phyloP scores from a whole-genome alignment of 2,888 invertebrate species.

The Incurvaria masculella region DNA sequence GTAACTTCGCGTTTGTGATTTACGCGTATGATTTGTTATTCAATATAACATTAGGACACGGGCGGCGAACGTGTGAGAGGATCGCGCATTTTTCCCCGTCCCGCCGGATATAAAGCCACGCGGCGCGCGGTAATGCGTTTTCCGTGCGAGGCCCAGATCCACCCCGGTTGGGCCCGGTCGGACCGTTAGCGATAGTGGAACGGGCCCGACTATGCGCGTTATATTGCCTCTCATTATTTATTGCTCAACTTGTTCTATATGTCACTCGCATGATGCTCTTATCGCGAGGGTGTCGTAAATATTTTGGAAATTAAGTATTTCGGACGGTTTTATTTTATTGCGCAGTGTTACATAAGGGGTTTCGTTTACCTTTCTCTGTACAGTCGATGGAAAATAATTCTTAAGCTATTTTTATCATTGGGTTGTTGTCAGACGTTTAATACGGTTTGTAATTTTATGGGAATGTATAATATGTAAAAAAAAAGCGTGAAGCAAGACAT shows the following conservation, averaged over 20 bases:
- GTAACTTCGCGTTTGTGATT: constrained; percentile 21
- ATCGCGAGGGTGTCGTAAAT: too few species aligned
- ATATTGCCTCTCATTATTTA: constrained; percentile 39
- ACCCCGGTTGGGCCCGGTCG: not conserved
- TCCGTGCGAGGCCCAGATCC: constrained; percentile 16
- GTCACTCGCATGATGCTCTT: not conserved
- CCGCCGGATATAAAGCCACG: constrained; percentile 13
- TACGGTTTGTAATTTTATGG: too few species aligned
- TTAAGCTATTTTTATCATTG: too few species aligned
- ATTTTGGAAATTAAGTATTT: too few species aligned
- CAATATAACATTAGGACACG: constrained; percentile 22
- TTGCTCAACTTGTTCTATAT: constrained; percentile 18
- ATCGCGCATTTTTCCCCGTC: constrained; percentile 23
- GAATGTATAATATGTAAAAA: too few species aligned
- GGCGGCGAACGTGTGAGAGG: constrained; percentile 20
- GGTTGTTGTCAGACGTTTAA: too few species aligned
- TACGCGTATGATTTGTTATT: constrained; percentile 23
- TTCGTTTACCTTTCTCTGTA: too few species aligned
- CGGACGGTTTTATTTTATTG: too few species aligned
- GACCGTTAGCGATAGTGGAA: not conserved
- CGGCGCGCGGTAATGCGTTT: constrained; percentile 23
- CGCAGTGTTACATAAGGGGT: too few species aligned
- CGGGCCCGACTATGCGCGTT: constrained; percentile 4
- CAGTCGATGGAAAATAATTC: too few species aligned
- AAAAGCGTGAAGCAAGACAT: too few species aligned